Conservation (phyloP, 2,797 vertebrate species). For the Pseudochirops cupreus region DNA sequence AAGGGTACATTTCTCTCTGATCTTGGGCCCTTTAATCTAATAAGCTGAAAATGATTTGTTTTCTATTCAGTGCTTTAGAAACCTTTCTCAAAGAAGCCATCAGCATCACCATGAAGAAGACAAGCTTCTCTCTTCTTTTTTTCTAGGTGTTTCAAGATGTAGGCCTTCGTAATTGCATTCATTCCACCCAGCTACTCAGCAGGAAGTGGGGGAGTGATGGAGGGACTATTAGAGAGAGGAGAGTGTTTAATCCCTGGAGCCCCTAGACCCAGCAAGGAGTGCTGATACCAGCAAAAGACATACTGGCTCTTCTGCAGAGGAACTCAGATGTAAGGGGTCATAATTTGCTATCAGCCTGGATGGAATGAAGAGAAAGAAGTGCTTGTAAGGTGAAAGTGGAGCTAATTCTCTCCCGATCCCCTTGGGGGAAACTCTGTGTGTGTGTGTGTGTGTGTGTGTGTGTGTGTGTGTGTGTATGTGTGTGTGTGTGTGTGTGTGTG, state of each 20-base stretch:
- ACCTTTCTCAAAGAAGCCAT: neutral
- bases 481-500: too few species aligned
- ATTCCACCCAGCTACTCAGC: neutral
- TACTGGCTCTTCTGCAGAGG: neutral
- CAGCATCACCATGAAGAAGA: neutral
- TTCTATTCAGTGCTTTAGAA: neutral
- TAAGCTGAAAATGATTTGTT: neutral
- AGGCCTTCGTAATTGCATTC: neutral
- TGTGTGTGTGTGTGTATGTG: too few species aligned
- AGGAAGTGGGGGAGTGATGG: neutral
- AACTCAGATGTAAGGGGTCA: neutral
- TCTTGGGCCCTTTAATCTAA: slow-evolving; percentile 1
- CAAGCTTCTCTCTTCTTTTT: neutral
- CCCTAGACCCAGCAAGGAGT: neutral
- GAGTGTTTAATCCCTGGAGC: neutral
- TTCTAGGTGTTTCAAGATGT: neutral
- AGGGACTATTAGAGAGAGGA: neutral
- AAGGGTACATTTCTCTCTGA: neutral
- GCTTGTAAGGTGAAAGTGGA: neutral
- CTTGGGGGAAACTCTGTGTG: too few species aligned
- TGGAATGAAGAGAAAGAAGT: slow-evolving; percentile 6
- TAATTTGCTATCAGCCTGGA: neutral
- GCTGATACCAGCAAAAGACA: neutral
- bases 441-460: too few species aligned
- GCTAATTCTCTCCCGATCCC: neutral